Conservation (phyloP, 1,140 invertebrate species). For the Cephus cinctus region DNA sequence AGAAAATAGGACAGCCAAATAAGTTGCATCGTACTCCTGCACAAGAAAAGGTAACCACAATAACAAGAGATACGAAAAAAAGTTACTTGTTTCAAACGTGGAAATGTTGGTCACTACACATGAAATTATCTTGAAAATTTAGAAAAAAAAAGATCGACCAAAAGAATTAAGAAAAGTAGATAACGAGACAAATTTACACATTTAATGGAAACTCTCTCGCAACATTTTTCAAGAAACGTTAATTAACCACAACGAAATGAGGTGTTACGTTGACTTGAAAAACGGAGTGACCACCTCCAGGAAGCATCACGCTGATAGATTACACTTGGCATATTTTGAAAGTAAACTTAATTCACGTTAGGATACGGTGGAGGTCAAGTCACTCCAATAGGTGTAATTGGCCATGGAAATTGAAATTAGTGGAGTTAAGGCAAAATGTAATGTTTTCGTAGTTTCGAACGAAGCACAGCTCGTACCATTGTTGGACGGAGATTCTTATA, state of each 20-base stretch:
- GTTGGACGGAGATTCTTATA: constrained; percentile 19
- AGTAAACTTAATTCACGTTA: not conserved
- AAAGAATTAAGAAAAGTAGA: not conserved
- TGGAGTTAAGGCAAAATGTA: not conserved
- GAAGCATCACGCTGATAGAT: constrained; percentile 5
- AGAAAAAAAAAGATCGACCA: not conserved
- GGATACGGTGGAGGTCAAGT: constrained; percentile 14
- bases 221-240: constrained; percentile 8
- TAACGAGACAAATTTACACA: constrained; percentile 1
- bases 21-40: not conserved
- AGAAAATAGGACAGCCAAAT: not conserved
- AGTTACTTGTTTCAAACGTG: not conserved
- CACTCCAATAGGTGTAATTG: constrained; percentile 4
- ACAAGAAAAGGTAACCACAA: constrained; percentile 1
- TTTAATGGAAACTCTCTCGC: constrained; percentile 7
- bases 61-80: not conserved
- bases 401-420: constrained; percentile 5
- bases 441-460: constrained; percentile 16
- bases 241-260: constrained; percentile 4
- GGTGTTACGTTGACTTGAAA: constrained; percentile 5
- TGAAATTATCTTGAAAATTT: not conserved
- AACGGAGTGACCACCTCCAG: not conserved
- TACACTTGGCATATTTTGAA: constrained; percentile 8
- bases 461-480: constrained; percentile 13
- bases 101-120: not conserved